A percentile compares a stretch with the other conserved stretches of the same genome.
These are phyloP conservation scores for Plectropomus leopardus DNA, from an alignment of 2,113 vertebrate genomes.

Conservation along the genomic window DNA sequence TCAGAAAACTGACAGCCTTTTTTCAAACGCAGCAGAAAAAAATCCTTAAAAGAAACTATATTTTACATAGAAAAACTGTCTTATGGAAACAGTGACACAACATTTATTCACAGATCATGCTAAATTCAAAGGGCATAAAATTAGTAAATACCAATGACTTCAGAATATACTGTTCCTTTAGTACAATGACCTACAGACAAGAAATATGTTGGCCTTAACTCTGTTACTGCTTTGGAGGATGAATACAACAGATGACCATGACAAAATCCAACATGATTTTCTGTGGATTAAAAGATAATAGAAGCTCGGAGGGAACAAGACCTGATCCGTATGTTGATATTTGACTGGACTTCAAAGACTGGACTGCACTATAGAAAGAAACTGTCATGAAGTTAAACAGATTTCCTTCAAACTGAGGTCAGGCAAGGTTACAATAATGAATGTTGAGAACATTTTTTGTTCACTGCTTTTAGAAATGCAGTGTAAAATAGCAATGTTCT, in stretches of 20 bases:
- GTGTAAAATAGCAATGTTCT: too few relatives aligned
- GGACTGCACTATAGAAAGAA: background rate
- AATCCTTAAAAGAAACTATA: background rate
- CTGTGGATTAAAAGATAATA: constrained; percentile 3
- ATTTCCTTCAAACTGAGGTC: background rate
- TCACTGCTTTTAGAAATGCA: too few relatives aligned
- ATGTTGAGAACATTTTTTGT: too few relatives aligned
- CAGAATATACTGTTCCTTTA: background rate
- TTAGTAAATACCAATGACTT: constrained; percentile 9
- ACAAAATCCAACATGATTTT: constrained; percentile 5
- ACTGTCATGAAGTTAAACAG: background rate
- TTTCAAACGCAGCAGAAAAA: background rate
- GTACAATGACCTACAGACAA: background rate
- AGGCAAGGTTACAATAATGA: background rate
- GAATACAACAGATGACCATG: constrained; percentile 1
- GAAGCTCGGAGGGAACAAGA: background rate
- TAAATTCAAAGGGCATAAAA: background rate
- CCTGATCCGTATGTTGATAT: constrained; percentile 7
- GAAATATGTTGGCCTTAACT: background rate
- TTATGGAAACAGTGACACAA: background rate
- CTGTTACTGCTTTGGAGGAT: background rate
- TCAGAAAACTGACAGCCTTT: constrained; percentile 3
- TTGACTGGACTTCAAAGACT: background rate
- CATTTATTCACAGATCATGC: background rate
- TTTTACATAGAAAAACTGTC: background rate